These are phyloP conservation scores for Hermaeophaga mercurialis DNA, from an alignment of 2,888 invertebrate species.

Conservation along the genomic window DNA sequence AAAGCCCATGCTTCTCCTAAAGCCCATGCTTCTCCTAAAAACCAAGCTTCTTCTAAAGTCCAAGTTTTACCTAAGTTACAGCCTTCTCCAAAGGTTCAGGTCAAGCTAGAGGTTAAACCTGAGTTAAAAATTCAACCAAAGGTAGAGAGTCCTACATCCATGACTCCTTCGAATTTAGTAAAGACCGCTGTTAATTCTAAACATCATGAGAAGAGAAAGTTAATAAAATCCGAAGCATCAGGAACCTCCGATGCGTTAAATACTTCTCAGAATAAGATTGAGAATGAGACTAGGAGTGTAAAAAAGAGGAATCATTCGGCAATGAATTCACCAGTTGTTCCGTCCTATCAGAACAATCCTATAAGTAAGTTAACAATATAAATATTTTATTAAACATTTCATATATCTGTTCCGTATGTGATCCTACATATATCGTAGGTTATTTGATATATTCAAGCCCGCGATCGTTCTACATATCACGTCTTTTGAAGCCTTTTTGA, in stretches of 20 bases:
- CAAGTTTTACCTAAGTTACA: neutral
- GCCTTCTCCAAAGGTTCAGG: slow-evolving; percentile 4
- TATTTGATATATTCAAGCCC: too few species aligned
- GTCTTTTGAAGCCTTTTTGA: too few species aligned
- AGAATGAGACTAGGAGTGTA: slow-evolving; percentile 46
- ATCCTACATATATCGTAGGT: too few species aligned
- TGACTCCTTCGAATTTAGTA: slow-evolving; percentile 67
- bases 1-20: neutral
- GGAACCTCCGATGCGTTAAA: slow-evolving; percentile 10
- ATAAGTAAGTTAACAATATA: slow-evolving; percentile 65
- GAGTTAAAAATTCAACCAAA: slow-evolving; percentile 36
- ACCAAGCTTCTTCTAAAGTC: neutral
- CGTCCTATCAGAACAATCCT: slow-evolving; percentile 62
- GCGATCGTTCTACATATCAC: too few species aligned
- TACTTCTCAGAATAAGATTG: slow-evolving; percentile 23
- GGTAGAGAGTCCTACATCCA: slow-evolving; percentile 42
- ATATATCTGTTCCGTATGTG: too few species aligned
- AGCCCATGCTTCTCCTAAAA: neutral
- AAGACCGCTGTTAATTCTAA: slow-evolving; percentile 70
- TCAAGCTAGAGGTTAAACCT: slow-evolving; percentile 7
- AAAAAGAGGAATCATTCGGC: slow-evolving; percentile 59
- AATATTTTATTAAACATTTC: too few species aligned
- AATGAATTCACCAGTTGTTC: slow-evolving; percentile 55
- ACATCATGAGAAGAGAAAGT: slow-evolving; percentile 61
- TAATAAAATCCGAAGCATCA: slow-evolving; percentile 57